A percentile compares a stretch with the other conserved stretches of the same genome.
phyloP scores from a whole-genome alignment of 2,113 vertebrate genomes.

The Morone saxatilis region DNA sequence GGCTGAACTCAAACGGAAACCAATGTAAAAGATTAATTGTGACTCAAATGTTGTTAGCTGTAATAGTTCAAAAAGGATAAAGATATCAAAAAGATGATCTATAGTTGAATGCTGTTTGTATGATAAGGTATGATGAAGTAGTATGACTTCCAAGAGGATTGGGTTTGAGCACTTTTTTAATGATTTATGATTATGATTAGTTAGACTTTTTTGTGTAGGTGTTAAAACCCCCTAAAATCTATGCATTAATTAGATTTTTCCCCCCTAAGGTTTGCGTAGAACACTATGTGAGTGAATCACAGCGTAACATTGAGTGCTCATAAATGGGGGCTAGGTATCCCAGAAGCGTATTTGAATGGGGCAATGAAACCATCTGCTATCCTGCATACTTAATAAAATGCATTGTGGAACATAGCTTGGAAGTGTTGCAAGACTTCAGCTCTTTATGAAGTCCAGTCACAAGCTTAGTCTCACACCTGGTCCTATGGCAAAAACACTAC shows the following conservation, averaged over 20 bases:
- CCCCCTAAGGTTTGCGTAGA: background rate
- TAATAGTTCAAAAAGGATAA: background rate
- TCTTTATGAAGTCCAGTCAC: conserved; percentile 23
- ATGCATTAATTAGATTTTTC: background rate
- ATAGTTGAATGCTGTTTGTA: no score
- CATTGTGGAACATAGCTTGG: background rate
- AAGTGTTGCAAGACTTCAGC: background rate
- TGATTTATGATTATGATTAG: no score
- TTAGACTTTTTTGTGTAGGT: no score
- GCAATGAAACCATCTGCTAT: no score
- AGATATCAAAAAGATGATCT: no score
- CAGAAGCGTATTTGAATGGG: background rate
- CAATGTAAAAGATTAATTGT: background rate
- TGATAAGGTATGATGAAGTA: no score
- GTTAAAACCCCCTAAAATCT: background rate
- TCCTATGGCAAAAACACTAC: conserved; percentile 16
- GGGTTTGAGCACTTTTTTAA: no score
- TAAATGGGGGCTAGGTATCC: no score
- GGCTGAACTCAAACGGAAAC: background rate
- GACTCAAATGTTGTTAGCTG: background rate
- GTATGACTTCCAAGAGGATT: no score
- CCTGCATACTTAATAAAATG: no score
- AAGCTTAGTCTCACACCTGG: background rate
- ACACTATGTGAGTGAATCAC: background rate
- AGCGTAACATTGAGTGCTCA: background rate